Conservation (phyloP, 2,888 invertebrate genomes). For the Stenolophus ochropezus region DNA sequence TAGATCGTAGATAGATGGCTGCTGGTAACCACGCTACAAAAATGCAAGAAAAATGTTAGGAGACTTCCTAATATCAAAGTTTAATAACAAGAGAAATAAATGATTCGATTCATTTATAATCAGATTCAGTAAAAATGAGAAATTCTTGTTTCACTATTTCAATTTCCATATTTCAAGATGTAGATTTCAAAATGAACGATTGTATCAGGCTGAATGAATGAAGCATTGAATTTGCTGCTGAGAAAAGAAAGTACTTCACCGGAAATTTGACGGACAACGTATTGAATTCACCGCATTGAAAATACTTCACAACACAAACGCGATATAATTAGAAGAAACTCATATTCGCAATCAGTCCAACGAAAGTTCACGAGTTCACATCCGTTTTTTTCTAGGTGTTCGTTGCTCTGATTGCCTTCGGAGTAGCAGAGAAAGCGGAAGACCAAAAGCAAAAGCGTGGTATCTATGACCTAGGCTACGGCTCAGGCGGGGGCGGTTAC, state of each 20-base stretch:
- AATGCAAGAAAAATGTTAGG: too few species aligned
- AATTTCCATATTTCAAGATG: too few species aligned
- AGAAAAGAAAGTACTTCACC: neutral
- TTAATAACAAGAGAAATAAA: too few species aligned
- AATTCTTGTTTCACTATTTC: too few species aligned
- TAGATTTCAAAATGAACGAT: too few species aligned
- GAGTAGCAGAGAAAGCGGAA: constrained; percentile 77
- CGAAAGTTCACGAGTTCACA: constrained; percentile 18
- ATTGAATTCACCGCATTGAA: neutral
- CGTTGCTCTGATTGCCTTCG: constrained; percentile 80
- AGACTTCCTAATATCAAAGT: too few species aligned
- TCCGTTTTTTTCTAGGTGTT: constrained; percentile 76
- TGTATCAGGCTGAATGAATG: too few species aligned
- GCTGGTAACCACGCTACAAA: too few species aligned
- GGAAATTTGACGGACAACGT: neutral
- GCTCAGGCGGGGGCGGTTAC: constrained; percentile 71
- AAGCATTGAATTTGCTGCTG: neutral
- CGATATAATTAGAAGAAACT: neutral
- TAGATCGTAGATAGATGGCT: too few species aligned
- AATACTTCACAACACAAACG: neutral
- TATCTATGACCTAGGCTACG: constrained; percentile 82
- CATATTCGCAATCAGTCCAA: neutral
- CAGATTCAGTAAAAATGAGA: too few species aligned
- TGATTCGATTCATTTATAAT: too few species aligned
- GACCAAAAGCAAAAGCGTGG: constrained; percentile 85